These are phyloP conservation scores for Kryptolebias ocellatus DNA, from an alignment of 2,797 vertebrate genomes.

Conservation along the genomic window DNA sequence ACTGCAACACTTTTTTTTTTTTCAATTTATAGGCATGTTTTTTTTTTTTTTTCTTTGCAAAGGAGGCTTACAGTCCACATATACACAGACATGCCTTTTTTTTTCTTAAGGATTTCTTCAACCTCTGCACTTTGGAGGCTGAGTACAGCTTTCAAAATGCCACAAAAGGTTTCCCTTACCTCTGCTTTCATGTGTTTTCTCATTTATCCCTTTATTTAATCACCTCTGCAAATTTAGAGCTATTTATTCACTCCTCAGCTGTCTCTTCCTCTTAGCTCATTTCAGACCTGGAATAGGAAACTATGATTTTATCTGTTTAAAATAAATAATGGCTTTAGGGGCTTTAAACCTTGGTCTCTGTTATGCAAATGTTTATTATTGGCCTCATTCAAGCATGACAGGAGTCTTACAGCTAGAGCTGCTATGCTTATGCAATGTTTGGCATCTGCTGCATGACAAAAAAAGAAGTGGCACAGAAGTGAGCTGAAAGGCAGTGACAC, in stretches of 20 bases:
- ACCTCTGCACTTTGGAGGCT: constrained; percentile 47
- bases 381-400: constrained; percentile 21
- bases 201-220: constrained; percentile 16
- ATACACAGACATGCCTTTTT: constrained; percentile 12
- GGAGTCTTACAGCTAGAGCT: constrained; percentile 6
- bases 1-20: constrained; percentile 7
- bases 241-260: constrained; percentile 20
- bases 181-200: constrained; percentile 10
- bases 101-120: constrained; percentile 31
- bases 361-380: constrained; percentile 32
- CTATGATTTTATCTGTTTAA: constrained; percentile 3
- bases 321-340: constrained; percentile 10
- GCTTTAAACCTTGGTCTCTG: constrained; percentile 15
- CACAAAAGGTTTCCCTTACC: constrained; percentile 31
- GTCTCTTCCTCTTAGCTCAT: neutral
- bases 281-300: neutral
- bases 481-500: constrained; percentile 14
- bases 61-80: constrained; percentile 6
- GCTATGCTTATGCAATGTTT: constrained; percentile 13
- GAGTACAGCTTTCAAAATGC: constrained; percentile 47
- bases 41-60: constrained; percentile 7
- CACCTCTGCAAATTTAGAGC: constrained; percentile 19
- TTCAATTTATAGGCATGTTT: constrained; percentile 15
- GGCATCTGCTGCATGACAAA: constrained; percentile 6
- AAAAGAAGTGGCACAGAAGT: neutral